Base-by-base conservation (phyloP, 2,797 vertebrate species). In the Chaetophractus vellerosus region DNA sequence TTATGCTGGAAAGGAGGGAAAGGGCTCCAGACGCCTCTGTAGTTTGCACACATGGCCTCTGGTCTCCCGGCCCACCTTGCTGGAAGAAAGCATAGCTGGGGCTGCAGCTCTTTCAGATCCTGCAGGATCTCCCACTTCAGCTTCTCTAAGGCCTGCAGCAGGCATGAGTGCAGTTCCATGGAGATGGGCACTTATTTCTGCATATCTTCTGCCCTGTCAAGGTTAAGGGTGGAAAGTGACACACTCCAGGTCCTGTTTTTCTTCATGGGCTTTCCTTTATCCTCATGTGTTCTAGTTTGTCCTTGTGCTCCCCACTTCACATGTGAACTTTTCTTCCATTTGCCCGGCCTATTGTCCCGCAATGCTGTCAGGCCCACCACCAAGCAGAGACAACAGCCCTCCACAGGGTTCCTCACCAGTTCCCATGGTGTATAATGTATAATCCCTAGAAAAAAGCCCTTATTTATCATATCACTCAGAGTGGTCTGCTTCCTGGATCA, bases 211-310 rank as follows among this genome's bases (percentile, higher is more conserved):
- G 15, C 18, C 6, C 1, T 28, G 9, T 61, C 74, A 61, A 72
- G 4, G 45, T 66, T 21, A 88, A 45, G 83, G 16, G 50, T 61
- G 64, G 31, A 2, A 15, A 75, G 57, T 24, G 45, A 41, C 11
- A 48, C 26, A 63, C 1, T 0, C 1, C 10, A 18, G 28, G 10
- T 61, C n/a, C 1, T 38, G 6, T 6, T 23, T 55, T 2, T 23
- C 24, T 76, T 82, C 48, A 9, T 3, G 21, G 26, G 15, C 64
- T 84, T 79, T 6, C 6, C 12, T 8, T 19, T 68, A 33, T 50
- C 28, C 28, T 75, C 72, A 18, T 71, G n/a, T 14, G 2, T 50
- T 61, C 48, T 64, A 33, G 9, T 55, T 59, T 52, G 9, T n/a
- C 45, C 7, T 50, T 61, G 31, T 24, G 48, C 41, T 24, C 14